Percentiles rank a stretch among this genome's conserved stretches.
Conservation (phyloP, 64 coral and sea anemone species). For the Hydrozoanthus tunicans region DNA sequence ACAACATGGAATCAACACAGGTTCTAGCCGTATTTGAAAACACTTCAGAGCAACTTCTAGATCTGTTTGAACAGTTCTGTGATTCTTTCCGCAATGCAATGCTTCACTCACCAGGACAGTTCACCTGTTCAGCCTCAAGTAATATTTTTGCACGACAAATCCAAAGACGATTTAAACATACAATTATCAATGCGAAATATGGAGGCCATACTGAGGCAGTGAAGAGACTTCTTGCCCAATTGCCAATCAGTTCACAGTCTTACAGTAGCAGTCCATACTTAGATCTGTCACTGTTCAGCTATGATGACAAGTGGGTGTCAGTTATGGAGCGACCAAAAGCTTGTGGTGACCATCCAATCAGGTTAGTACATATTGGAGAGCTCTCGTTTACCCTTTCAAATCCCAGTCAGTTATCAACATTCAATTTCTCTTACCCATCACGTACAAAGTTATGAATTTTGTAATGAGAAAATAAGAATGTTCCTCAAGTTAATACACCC, state of each 20-base stretch:
- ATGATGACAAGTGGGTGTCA: conserved; percentile 99
- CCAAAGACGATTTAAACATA: conserved; percentile 96
- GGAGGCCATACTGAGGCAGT: conserved; percentile 98
- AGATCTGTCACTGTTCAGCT: conserved; percentile 97
- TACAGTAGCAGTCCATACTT: conserved; percentile 99
- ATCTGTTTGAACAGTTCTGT: conserved; percentile 99
- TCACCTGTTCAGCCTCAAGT: conserved; percentile 98
- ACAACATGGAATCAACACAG: conserved; percentile 96
- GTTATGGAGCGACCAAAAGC: conserved; percentile 99
- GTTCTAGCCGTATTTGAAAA: conserved; percentile 97
- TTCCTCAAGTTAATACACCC: no score
- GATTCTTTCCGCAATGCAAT: conserved; percentile 98
- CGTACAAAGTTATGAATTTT: neutral
- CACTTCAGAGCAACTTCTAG: conserved; percentile 93
- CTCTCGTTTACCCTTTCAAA: no score
- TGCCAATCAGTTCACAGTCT: conserved; percentile 99
- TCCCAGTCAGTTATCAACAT: no score
- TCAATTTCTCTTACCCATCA: no score
- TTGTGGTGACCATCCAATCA: conserved; percentile 99
- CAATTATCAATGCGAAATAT: conserved; percentile 99
- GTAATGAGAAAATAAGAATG: neutral
- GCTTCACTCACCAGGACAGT: conserved; percentile 93
- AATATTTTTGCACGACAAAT: conserved; percentile 98
- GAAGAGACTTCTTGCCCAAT: conserved; percentile 92
- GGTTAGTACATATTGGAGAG: conserved; percentile 41